These are phyloP conservation scores for Cryptocephalus primarius DNA, from an alignment of 2,888 invertebrate genomes.

Conservation along the genomic window DNA sequence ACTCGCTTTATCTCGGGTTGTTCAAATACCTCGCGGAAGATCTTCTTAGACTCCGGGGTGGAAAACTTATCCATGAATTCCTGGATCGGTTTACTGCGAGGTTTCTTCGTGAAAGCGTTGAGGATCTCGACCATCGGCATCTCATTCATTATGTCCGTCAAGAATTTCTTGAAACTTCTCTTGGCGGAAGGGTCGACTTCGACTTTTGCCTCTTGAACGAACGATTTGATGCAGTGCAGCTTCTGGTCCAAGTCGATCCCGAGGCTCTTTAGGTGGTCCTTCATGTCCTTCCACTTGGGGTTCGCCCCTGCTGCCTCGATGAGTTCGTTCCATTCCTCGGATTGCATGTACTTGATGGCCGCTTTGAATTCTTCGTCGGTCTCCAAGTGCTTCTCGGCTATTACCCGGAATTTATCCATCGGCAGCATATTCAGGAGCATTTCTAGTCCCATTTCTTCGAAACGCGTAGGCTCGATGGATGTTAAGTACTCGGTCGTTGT, in stretches of 20 bases:
- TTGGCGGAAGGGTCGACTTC: constrained; percentile 2
- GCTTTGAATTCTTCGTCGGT: constrained; percentile 17
- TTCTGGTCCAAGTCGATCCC: constrained; percentile 13
- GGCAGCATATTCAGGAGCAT: constrained; percentile 7
- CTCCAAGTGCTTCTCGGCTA: constrained; percentile 11
- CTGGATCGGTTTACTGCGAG: constrained; percentile 10
- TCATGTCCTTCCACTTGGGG: constrained; percentile 16
- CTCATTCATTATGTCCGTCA: constrained; percentile 6
- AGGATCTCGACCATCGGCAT: constrained; percentile 3
- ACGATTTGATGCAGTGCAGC: constrained; percentile 8
- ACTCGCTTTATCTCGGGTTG: constrained; percentile 13
- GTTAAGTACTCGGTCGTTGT: background rate
- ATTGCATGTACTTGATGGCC: constrained; percentile 17
- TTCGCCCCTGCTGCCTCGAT: constrained; percentile 9
- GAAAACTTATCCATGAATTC: constrained; percentile 15
- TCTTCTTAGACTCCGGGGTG: constrained; percentile 10
- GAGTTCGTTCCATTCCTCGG: constrained; percentile 15
- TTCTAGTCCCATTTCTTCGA: background rate
- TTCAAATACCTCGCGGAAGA: constrained; percentile 8
- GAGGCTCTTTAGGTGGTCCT: constrained; percentile 9
- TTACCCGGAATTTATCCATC: constrained; percentile 10
- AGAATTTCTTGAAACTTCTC: constrained; percentile 7
- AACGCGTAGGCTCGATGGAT: background rate
- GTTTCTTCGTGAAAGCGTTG: background rate
- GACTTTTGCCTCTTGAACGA: constrained; percentile 4